Conservation (phyloP, 2,113 vertebrate species). For the Limnothrissa miodon region DNA sequence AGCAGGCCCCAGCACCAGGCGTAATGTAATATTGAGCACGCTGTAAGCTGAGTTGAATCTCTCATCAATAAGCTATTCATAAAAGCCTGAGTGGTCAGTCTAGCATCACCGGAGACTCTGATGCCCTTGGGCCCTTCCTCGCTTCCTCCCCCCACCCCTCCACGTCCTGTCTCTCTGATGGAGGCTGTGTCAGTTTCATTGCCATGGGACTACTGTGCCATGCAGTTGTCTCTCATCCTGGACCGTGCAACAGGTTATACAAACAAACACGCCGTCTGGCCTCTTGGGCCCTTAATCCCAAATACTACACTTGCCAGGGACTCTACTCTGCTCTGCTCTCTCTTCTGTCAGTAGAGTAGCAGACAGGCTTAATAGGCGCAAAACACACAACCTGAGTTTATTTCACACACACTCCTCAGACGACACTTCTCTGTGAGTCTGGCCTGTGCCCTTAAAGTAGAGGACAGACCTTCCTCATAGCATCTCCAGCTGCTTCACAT, state of each 20-base stretch:
- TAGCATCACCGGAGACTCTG: not conserved
- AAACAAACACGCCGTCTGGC: not conserved
- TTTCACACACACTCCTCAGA: too few relatives aligned
- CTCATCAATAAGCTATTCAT: conserved; percentile 9
- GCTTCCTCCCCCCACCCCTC: too few relatives aligned
- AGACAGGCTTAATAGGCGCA: too few relatives aligned
- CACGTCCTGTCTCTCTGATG: not conserved
- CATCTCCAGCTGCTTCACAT: too few relatives aligned
- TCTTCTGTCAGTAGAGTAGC: not conserved
- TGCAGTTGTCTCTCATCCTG: not conserved
- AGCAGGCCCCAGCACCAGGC: not conserved
- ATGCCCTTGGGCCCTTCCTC: not conserved
- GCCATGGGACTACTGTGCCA: not conserved
- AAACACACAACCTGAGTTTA: too few relatives aligned
- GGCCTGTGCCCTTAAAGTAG: too few relatives aligned
- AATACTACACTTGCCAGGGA: not conserved
- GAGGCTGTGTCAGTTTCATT: not conserved
- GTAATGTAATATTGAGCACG: not conserved
- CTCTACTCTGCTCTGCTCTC: not conserved
- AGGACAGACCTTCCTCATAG: too few relatives aligned
- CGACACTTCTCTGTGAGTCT: too few relatives aligned
- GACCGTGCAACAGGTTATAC: not conserved
- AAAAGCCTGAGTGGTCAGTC: not conserved
- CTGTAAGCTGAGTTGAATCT: conserved; percentile 2
- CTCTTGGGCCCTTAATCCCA: not conserved